phyloP scores from a whole-genome alignment of 2,888 invertebrate genomes.

The Chromoteleia sp. region DNA sequence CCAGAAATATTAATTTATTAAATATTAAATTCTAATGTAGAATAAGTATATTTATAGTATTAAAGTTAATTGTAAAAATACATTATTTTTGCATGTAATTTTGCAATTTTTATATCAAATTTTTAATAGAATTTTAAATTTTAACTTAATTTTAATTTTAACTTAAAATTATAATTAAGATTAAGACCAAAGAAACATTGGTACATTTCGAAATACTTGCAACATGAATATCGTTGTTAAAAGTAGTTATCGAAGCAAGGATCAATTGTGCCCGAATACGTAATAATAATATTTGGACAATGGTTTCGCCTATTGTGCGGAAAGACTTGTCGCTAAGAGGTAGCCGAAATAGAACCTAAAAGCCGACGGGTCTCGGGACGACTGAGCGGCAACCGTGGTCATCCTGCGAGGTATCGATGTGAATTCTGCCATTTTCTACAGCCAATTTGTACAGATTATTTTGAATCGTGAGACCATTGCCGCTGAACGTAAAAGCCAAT shows the following conservation, averaged over 20 bases:
- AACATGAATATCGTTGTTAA: slow-evolving; percentile 22
- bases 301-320: not conserved
- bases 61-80: not conserved
- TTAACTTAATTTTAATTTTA: too few species aligned
- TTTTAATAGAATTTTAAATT: not conserved
- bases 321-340: slow-evolving; percentile 12
- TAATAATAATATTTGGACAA: slow-evolving; percentile 9
- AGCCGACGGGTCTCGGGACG: slow-evolving; percentile 32
- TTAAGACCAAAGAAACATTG: too few species aligned
- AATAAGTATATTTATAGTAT: too few species aligned
- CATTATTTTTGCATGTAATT: not conserved
- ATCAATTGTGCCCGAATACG: slow-evolving; percentile 10
- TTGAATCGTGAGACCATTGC: slow-evolving; percentile 78
- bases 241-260: slow-evolving; percentile 5
- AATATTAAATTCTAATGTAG: not conserved
- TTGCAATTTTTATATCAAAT: not conserved
- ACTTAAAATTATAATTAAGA: too few species aligned
- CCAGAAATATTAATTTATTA: too few species aligned
- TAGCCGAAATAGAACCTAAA: slow-evolving; percentile 39
- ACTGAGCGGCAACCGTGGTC: slow-evolving; percentile 74
- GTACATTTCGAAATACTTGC: not conserved
- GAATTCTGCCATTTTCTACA: slow-evolving; percentile 71
- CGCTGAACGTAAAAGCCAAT: slow-evolving; percentile 82
- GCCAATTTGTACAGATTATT: slow-evolving; percentile 84
- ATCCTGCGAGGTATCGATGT: not conserved